Evolutionary conservation across 2,888 invertebrate species (phyloP), one percentile per base, ranked within the genome.

Genomic region (Petrophora chlorosata): DNA sequence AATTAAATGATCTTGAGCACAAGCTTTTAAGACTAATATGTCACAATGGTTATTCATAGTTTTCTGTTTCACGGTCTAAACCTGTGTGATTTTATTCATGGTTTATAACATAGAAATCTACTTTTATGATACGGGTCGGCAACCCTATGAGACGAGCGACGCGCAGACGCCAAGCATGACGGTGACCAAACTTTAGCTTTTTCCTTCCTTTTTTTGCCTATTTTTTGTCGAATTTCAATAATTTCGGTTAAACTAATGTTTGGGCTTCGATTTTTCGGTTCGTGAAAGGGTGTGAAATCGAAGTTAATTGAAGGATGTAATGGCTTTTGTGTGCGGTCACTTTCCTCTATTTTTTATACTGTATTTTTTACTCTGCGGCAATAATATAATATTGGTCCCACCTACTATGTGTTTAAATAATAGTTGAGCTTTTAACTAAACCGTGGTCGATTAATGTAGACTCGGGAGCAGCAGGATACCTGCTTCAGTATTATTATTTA

Each of bases 261-360:
- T 90, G 90, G 85, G 77, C 82, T 89, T 83, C 86, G 85, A 90
- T 90, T 90, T 88, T 82, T 85, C 87, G 90, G 90, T 89, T 90
- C 90, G 83, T 90, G 86, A 89, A 87, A 85, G 83, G 76, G 87
- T 88, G 90, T 90, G 90, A 90, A 90, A 90, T 90, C 76, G 82
- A 58, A 86, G 76, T 85, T 90, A 90, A 90, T 90, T 84, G 83
- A 76, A 82, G 79, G 81, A 82, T 82, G 80, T 78, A 85, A 86
- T 82, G 75, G 79, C 79, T 82, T 84, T 87, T 85, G 85, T 85
- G 80, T 79, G 81, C 82, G 84, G 80, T 76, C 80, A 87, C 73
- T 85, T 84, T 82, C 74, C 76, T 76, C 63, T 68, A 68, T 74
- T 76, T 76, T 75, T 74, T 7, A 54, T 64, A 5, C 3, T 10